These are phyloP conservation scores for Philaethria dido DNA, from an alignment of 2,888 invertebrate species.

Conservation along the genomic window DNA sequence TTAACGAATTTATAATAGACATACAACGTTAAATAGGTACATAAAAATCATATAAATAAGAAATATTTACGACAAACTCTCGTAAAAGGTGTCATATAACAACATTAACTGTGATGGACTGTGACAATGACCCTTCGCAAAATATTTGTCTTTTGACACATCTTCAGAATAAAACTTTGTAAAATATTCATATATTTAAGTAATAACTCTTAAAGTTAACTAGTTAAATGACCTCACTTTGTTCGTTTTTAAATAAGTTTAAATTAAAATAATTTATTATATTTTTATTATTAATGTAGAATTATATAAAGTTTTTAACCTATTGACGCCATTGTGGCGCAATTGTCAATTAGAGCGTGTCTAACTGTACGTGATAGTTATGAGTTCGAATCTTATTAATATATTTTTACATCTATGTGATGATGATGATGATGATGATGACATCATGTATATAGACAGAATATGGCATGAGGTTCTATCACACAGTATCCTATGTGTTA, in stretches of 20 bases:
- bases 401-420: too few relatives aligned
- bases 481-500: too few relatives aligned
- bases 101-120: slow-evolving; percentile 32
- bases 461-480: too few relatives aligned
- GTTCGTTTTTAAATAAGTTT: neutral
- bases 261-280: neutral
- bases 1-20: slow-evolving; percentile 29
- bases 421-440: too few relatives aligned
- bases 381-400: neutral
- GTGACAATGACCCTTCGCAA: slow-evolving; percentile 31
- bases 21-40: slow-evolving; percentile 15
- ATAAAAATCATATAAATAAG: slow-evolving; percentile 19
- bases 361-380: neutral
- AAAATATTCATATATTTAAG: slow-evolving; percentile 10
- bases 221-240: neutral
- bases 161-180: slow-evolving; percentile 20
- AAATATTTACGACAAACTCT: slow-evolving; percentile 21
- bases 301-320: neutral
- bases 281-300: neutral
- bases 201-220: neutral
- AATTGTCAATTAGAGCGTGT: slow-evolving; percentile 6
- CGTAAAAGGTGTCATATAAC: slow-evolving; percentile 23
- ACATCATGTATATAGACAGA: too few relatives aligned
- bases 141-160: slow-evolving; percentile 20
- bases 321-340: neutral